Conservation (phyloP, 2,797 vertebrate genomes). For the Sebastes kiyomatsui region DNA sequence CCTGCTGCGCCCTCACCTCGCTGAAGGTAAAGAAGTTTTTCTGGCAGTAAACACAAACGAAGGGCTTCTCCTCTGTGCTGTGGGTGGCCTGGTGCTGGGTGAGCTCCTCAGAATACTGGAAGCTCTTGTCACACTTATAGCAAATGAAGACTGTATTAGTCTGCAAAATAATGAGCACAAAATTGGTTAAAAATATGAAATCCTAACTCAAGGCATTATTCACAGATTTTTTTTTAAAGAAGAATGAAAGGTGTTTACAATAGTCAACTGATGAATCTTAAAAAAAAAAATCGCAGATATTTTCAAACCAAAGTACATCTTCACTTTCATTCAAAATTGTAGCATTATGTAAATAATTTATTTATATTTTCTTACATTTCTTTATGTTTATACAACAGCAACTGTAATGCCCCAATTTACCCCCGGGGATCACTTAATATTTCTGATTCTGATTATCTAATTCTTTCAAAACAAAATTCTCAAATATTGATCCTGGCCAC, state of each 20-base stretch:
- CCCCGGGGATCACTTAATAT: no score
- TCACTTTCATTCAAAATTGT: background rate
- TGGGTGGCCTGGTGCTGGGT: constrained; percentile 83
- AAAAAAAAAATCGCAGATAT: background rate
- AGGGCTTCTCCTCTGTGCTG: constrained; percentile 80
- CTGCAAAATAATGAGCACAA: constrained; percentile 44
- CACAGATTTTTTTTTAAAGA: background rate
- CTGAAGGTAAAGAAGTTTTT: constrained; percentile 79
- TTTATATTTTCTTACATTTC: no score
- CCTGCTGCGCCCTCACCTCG: constrained; percentile 69
- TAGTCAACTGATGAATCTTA: background rate
- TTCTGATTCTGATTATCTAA: no score
- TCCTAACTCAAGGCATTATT: background rate
- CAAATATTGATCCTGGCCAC: no score
- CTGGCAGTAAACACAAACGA: constrained; percentile 77
- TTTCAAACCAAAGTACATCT: background rate
- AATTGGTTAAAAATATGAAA: background rate
- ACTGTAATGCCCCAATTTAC: no score
- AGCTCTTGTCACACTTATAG: constrained; percentile 84
- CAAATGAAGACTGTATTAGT: constrained; percentile 85
- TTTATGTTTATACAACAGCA: no score
- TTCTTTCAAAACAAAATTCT: no score
- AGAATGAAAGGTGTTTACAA: background rate
- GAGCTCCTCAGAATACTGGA: constrained; percentile 83
- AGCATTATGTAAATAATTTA: no score